A percentile compares a stretch with the other conserved stretches of the same genome.
Conservation (phyloP, 2,888 invertebrate species). For the Aphidius colemani region DNA sequence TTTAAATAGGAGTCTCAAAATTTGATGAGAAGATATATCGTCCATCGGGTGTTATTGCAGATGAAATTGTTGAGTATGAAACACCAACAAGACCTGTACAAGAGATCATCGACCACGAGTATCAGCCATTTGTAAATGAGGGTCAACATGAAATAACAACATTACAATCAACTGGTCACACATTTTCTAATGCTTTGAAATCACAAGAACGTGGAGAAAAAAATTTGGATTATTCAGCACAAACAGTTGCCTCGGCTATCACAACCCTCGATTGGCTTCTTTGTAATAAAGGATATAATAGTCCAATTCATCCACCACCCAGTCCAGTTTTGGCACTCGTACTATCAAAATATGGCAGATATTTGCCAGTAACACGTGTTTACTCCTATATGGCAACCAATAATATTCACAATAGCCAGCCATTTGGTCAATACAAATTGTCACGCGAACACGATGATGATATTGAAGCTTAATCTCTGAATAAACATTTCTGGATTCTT, state of each 20-base stretch:
- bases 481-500: slow-evolving; percentile 4
- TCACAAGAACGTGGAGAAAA: slow-evolving; percentile 14
- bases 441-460: slow-evolving; percentile 37
- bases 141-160: slow-evolving; percentile 4
- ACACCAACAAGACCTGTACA: too few relatives aligned
- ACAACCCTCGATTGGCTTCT: slow-evolving; percentile 45
- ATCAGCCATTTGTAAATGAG: neutral
- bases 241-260: slow-evolving; percentile 32
- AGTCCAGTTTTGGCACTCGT: slow-evolving; percentile 68
- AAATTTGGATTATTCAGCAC: slow-evolving; percentile 19
- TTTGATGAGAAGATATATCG: too few relatives aligned
- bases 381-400: slow-evolving; percentile 70
- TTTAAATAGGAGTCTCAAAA: too few relatives aligned
- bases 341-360: slow-evolving; percentile 69
- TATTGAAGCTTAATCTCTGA: slow-evolving; percentile 1
- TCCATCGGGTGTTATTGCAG: too few relatives aligned
- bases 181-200: slow-evolving; percentile 10
- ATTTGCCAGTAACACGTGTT: slow-evolving; percentile 57
- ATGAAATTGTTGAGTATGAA: too few relatives aligned
- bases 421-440: slow-evolving; percentile 68
- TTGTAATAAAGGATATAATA: slow-evolving; percentile 61
- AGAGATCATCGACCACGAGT: slow-evolving; percentile 5
- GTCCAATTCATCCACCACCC: slow-evolving; percentile 64
- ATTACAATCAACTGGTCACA: slow-evolving; percentile 26
- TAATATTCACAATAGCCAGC: slow-evolving; percentile 70